Percentiles rank a stretch among this genome's conserved stretches.
Conservation (phyloP, 2,797 vertebrate genomes). For the Enoplosus armatus region DNA sequence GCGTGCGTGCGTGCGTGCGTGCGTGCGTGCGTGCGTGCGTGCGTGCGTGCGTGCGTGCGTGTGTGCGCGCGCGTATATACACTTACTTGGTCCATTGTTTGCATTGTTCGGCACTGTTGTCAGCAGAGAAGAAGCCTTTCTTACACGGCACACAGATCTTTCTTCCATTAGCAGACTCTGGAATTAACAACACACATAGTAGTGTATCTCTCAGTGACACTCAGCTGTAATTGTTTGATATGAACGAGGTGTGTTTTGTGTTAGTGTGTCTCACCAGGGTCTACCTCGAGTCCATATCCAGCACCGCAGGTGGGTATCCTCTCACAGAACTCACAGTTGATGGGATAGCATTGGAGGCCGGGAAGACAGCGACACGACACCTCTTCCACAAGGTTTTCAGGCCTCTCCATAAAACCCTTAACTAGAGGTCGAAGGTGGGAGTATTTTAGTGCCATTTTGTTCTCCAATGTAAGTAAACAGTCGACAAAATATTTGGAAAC, state of each 20-base stretch:
- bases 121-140: conserved; percentile 89
- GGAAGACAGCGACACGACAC: conserved; percentile 87
- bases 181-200: neutral
- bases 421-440: conserved; percentile 73
- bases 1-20: conserved; percentile 1
- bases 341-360: conserved; percentile 88
- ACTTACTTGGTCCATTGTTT: conserved; percentile 94
- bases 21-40: conserved; percentile 1
- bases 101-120: conserved; percentile 84
- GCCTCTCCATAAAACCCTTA: conserved; percentile 87
- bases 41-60: conserved; percentile 13
- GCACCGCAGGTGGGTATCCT: conserved; percentile 85
- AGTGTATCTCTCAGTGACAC: neutral
- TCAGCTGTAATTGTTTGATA: neutral
- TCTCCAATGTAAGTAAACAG: neutral
- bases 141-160: conserved; percentile 83
- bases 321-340: conserved; percentile 93
- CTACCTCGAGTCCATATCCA: conserved; percentile 83
- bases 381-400: conserved; percentile 84
- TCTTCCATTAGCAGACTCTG: conserved; percentile 69
- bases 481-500: neutral
- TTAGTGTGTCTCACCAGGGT: conserved; percentile 67
- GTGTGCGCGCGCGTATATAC: neutral
- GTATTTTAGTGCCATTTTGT: neutral
- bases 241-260: neutral